These are phyloP conservation scores for Pyrocoelia pectoralis DNA, from an alignment of 2,888 invertebrate genomes.

Conservation along the genomic window DNA sequence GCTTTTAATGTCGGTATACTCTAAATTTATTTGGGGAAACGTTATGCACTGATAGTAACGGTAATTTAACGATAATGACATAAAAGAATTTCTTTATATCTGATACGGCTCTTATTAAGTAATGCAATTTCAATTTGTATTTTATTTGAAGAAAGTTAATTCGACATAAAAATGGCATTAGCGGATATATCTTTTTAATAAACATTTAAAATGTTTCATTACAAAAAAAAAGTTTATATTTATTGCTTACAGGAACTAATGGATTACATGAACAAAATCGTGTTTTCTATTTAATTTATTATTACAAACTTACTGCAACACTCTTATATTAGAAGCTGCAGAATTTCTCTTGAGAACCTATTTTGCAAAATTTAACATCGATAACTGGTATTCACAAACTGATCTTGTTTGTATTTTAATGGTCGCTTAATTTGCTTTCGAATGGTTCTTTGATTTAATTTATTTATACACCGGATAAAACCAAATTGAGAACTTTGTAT, in stretches of 20 bases:
- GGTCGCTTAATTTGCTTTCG: no score
- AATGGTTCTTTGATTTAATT: no score
- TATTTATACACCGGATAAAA: no score
- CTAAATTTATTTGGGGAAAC: conserved; percentile 7
- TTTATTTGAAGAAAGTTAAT: conserved; percentile 1
- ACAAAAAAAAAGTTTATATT: background rate
- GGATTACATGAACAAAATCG: conserved; percentile 6
- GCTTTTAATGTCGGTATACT: background rate
- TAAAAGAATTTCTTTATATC: conserved; percentile 15
- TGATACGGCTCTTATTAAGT: conserved; percentile 10
- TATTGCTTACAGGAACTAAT: background rate
- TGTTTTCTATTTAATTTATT: background rate
- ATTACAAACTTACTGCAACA: background rate
- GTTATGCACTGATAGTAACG: conserved; percentile 23
- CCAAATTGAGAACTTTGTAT: no score
- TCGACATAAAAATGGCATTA: conserved; percentile 7
- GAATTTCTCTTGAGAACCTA: no score
- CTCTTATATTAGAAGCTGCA: no score
- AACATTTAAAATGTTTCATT: background rate
- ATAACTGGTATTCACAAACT: no score
- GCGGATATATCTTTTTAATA: background rate
- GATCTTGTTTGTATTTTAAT: no score
- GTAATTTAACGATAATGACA: conserved; percentile 10
- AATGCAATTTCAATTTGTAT: conserved; percentile 6
- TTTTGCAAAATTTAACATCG: no score